Evolutionary conservation across 2,888 invertebrate genomes (phyloP).

Genomic region (Thymelicus sylvestris): DNA sequence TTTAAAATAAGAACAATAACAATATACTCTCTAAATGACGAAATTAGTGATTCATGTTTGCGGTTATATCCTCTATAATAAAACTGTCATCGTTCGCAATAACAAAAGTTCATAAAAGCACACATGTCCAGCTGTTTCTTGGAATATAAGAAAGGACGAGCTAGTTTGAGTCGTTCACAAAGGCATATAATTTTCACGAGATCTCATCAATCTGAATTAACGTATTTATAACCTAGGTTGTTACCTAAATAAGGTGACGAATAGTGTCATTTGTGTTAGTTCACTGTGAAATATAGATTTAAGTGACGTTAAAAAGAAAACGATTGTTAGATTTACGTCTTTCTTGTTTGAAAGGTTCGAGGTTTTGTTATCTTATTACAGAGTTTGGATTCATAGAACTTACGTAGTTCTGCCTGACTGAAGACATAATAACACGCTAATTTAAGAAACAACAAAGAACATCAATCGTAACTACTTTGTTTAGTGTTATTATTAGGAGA

Average conservation of each 20-base stretch:
- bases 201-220: slow-evolving; percentile 48
- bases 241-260: slow-evolving; percentile 34
- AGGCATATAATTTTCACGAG: slow-evolving; percentile 52
- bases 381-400: neutral
- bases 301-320: neutral
- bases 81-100: slow-evolving; percentile 56
- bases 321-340: neutral
- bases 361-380: neutral
- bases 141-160: slow-evolving; percentile 49
- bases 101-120: slow-evolving; percentile 54
- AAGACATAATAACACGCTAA: neutral
- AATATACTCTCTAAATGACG: slow-evolving; percentile 26
- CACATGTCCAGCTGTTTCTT: slow-evolving; percentile 48
- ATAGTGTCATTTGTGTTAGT: slow-evolving; percentile 28
- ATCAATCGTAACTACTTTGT: neutral
- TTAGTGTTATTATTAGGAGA: neutral
- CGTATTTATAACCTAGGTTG: slow-evolving; percentile 31
- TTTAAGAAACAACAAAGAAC: neutral
- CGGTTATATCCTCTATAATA: slow-evolving; percentile 50
- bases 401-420: neutral
- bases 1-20: slow-evolving; percentile 31
- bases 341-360: neutral
- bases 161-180: slow-evolving; percentile 45
- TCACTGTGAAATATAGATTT: slow-evolving; percentile 16
- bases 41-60: slow-evolving; percentile 43